Percentiles rank a stretch among this genome's conserved stretches.
These are phyloP conservation scores for Macroramphosus scolopax DNA, from an alignment of 2,797 vertebrate species.

Conservation along the genomic window DNA sequence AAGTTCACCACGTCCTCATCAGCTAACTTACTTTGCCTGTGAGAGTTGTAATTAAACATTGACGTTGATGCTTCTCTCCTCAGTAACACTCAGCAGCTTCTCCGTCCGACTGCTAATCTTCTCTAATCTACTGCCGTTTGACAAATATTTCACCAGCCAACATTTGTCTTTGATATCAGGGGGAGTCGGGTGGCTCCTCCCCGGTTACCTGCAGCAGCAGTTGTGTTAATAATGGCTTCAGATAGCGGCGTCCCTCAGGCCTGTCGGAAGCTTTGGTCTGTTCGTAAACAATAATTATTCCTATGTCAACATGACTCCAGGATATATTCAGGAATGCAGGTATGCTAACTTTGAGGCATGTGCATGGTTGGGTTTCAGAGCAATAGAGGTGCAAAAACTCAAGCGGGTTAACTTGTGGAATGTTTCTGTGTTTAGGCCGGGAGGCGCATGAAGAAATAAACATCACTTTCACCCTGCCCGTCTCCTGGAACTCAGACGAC, in stretches of 20 bases:
- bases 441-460: slow-evolving; percentile 97
- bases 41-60: neutral
- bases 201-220: slow-evolving; percentile 5
- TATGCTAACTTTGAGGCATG: too few species aligned
- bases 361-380: too few species aligned
- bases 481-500: slow-evolving; percentile 94
- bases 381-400: too few species aligned
- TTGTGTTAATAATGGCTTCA: slow-evolving; percentile 1
- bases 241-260: neutral
- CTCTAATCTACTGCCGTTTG: slow-evolving; percentile 21
- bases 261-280: too few species aligned
- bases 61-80: too few species aligned
- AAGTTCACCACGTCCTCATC: too few species aligned
- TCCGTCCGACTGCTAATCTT: slow-evolving; percentile 26
- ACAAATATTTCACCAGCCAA: slow-evolving; percentile 28
- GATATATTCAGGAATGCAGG: too few species aligned
- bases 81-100: slow-evolving; percentile 5
- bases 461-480: slow-evolving; percentile 93
- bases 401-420: neutral
- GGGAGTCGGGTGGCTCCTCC: too few species aligned
- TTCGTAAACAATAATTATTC: too few species aligned
- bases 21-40: neutral
- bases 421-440: slow-evolving; percentile 79
- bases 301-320: too few species aligned
- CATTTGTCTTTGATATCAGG: slow-evolving; percentile 20